A percentile compares a stretch with the other conserved stretches of the same genome.
phyloP scores from a whole-genome alignment of 2,888 invertebrate genomes.

The Fragum fragum region DNA sequence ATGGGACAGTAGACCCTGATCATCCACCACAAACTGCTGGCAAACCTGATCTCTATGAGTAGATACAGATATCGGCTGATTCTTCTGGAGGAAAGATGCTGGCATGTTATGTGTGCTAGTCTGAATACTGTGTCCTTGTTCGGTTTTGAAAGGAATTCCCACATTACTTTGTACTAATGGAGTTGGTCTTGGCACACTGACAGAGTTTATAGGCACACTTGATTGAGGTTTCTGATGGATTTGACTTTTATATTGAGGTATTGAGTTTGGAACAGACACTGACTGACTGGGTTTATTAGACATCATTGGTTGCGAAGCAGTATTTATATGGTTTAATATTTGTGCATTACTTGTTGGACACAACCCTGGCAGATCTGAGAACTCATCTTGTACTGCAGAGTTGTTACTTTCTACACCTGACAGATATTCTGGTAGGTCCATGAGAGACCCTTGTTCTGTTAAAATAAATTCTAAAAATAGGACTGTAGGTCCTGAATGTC shows the following conservation, averaged over 20 bases:
- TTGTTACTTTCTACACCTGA: constrained; percentile 50
- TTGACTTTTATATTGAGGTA: constrained; percentile 10
- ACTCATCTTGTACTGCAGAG: constrained; percentile 49
- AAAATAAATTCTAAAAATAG: constrained; percentile 20
- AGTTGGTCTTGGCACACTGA: constrained; percentile 79
- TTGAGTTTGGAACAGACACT: constrained; percentile 5
- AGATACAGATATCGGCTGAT: constrained; percentile 44
- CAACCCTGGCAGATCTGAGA: constrained; percentile 39
- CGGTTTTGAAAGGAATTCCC: constrained; percentile 47
- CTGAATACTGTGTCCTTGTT: neutral
- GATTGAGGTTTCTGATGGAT: neutral
- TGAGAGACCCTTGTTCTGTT: constrained; percentile 70
- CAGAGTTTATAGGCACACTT: constrained; percentile 62
- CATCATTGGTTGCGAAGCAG: neutral
- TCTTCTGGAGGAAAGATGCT: constrained; percentile 47
- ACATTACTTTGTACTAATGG: constrained; percentile 80
- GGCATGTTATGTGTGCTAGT: constrained; percentile 33
- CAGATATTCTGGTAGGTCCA: constrained; percentile 65
- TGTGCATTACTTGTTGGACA: constrained; percentile 41
- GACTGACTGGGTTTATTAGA: constrained; percentile 15
- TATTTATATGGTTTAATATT: constrained; percentile 20
- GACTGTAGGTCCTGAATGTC: no score
- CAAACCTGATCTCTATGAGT: constrained; percentile 42
- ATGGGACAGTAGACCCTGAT: constrained; percentile 45
- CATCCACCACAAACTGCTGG: constrained; percentile 26